Evolutionary conservation across 2,797 vertebrate species (phyloP).

Genomic region (Furcifer pardalis): DNA sequence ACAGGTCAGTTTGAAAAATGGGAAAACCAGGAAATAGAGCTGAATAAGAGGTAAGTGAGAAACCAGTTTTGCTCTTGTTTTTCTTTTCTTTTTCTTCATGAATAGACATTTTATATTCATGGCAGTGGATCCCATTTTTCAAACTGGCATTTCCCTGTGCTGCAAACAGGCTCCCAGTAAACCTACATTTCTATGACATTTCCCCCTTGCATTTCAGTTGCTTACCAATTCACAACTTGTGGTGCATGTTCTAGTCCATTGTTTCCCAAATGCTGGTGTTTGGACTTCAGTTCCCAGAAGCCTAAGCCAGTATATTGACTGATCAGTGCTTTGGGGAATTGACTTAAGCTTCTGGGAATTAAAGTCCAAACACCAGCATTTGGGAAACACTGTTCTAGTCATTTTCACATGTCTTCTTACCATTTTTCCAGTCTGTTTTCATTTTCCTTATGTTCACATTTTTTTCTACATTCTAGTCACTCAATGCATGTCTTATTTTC

Average conservation of each 20-base stretch:
- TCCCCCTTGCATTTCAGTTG: neutral
- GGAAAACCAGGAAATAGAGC: conserved; percentile 85
- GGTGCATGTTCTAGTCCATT: neutral
- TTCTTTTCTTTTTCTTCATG: conserved; percentile 1
- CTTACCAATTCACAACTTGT: neutral
- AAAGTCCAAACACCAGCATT: too few relatives aligned
- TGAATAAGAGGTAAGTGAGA: conserved; percentile 84
- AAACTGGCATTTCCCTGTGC: conserved; percentile 29
- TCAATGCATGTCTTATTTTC: neutral
- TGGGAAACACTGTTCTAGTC: neutral
- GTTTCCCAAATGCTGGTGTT: too few relatives aligned
- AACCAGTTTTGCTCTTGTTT: neutral
- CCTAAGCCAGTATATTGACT: too few relatives aligned
- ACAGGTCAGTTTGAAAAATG: conserved; percentile 92
- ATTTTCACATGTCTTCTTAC: neutral
- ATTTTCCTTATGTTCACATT: neutral
- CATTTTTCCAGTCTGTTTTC: neutral
- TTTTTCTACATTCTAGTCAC: neutral
- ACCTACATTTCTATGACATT: conserved; percentile 13
- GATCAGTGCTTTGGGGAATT: too few relatives aligned
- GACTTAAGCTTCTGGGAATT: too few relatives aligned
- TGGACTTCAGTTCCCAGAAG: too few relatives aligned
- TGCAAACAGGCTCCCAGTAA: neutral
- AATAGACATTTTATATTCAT: conserved; percentile 19
- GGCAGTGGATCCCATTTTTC: conserved; percentile 12